Conservation (phyloP, 2,113 vertebrate genomes). For the Rhabdornis inornatus region DNA sequence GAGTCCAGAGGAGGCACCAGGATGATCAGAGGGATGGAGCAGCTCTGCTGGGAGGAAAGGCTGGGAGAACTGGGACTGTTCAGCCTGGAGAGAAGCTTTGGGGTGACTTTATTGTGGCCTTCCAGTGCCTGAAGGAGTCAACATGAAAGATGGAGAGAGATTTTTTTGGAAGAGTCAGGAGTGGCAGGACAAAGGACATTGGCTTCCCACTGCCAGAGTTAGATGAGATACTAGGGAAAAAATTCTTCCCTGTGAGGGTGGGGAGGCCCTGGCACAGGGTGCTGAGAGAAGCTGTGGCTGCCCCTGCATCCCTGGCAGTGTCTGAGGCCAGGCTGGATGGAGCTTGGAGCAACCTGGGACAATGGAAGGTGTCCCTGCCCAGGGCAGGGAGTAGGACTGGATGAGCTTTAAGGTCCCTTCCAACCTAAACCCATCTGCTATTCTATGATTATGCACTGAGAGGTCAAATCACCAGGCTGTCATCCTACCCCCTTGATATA, state of each 20-base stretch:
- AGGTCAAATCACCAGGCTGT: neutral
- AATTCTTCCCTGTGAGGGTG: accelerated
- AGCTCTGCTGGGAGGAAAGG: neutral
- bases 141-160: accelerated
- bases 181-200: neutral
- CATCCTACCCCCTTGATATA: neutral
- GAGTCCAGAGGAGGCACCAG: neutral
- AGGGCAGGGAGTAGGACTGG: accelerated
- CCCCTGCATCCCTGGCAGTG: neutral
- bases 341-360: neutral
- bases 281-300: neutral
- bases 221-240: neutral
- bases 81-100: neutral
- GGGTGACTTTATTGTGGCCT: accelerated
- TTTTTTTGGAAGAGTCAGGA: neutral
- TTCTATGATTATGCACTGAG: neutral
- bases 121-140: accelerated
- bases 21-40: neutral
- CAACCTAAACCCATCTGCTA: neutral
- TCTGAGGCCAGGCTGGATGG: accelerated
- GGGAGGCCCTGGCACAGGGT: neutral
- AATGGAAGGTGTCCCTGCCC: neutral
- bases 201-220: neutral
- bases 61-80: neutral
- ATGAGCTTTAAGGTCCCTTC: neutral